A percentile compares a stretch with the other conserved stretches of the same genome.
Evolutionary conservation across 2,797 vertebrate species (phyloP).

Genomic region (Calcarius lapponicus): DNA sequence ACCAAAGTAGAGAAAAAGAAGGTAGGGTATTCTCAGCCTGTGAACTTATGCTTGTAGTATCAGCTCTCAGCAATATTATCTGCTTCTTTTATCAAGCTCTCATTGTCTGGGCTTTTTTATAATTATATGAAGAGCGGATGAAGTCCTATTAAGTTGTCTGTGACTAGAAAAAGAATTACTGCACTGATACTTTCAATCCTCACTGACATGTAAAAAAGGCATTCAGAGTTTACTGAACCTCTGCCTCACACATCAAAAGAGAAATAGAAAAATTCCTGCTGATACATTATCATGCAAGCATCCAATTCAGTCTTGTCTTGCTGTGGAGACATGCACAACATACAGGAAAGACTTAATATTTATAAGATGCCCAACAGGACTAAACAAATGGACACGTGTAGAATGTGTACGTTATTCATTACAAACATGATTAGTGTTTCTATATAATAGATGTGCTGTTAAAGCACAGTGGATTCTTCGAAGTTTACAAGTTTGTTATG

Average conservation of each 20-base stretch:
- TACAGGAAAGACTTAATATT: slow-evolving; percentile 60
- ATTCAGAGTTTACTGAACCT: slow-evolving; percentile 12
- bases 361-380: slow-evolving; percentile 65
- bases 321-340: slow-evolving; percentile 37
- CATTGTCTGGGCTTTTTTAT: slow-evolving; percentile 11
- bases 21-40: neutral
- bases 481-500: slow-evolving; percentile 80
- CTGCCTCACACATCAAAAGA: slow-evolving; percentile 28
- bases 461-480: slow-evolving; percentile 70
- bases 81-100: slow-evolving; percentile 32
- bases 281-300: slow-evolving; percentile 51
- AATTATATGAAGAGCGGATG: slow-evolving; percentile 24
- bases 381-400: slow-evolving; percentile 62
- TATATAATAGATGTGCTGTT: slow-evolving; percentile 69
- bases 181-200: neutral
- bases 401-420: slow-evolving; percentile 63
- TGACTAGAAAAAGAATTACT: slow-evolving; percentile 38
- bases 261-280: slow-evolving; percentile 49
- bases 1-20: neutral
- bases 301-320: slow-evolving; percentile 57
- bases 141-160: slow-evolving; percentile 33
- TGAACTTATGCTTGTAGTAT: neutral
- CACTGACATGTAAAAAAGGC: slow-evolving; percentile 6
- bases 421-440: slow-evolving; percentile 68
- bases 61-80: slow-evolving; percentile 1